Conservation (phyloP, 2,797 vertebrate species). For the Philypnodon macrostomus region DNA sequence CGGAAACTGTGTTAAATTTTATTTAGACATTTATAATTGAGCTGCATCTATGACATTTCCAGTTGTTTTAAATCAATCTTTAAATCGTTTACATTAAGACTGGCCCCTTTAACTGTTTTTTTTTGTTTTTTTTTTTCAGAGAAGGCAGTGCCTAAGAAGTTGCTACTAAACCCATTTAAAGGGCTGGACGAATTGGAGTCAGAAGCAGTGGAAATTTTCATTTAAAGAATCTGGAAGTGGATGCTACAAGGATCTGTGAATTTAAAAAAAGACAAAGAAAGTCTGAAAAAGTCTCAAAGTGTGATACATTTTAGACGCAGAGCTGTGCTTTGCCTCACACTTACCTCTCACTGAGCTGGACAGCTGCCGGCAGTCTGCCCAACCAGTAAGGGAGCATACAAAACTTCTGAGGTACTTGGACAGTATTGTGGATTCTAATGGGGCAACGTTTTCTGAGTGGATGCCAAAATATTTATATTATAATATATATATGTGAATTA, state of each 20-base stretch:
- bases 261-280: constrained; percentile 38
- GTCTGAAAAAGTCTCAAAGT: constrained; percentile 30
- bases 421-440: constrained; percentile 73
- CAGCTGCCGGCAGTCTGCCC: constrained; percentile 57
- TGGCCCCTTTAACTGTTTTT: constrained; percentile 5
- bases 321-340: constrained; percentile 68
- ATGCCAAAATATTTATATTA: constrained; percentile 69
- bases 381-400: constrained; percentile 38
- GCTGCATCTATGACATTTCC: constrained; percentile 20
- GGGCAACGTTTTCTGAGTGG: constrained; percentile 61
- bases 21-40: constrained; percentile 41
- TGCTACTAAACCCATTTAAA: constrained; percentile 62
- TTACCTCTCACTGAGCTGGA: constrained; percentile 45
- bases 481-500: constrained; percentile 42
- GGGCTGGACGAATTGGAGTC: constrained; percentile 72
- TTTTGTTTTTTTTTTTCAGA: constrained; percentile 46
- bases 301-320: constrained; percentile 39
- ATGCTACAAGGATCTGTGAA: constrained; percentile 37
- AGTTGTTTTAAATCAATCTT: constrained; percentile 27
- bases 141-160: constrained; percentile 52
- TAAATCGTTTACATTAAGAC: constrained; percentile 24
- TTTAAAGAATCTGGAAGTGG: constrained; percentile 60
- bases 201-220: constrained; percentile 82
- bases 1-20: too few species aligned
- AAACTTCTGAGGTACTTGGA: constrained; percentile 72